A percentile compares a stretch with the other conserved stretches of the same genome.
Evolutionary conservation across 1,140 invertebrate genomes (phyloP).

Genomic region (Aphelenchoides besseyi): DNA sequence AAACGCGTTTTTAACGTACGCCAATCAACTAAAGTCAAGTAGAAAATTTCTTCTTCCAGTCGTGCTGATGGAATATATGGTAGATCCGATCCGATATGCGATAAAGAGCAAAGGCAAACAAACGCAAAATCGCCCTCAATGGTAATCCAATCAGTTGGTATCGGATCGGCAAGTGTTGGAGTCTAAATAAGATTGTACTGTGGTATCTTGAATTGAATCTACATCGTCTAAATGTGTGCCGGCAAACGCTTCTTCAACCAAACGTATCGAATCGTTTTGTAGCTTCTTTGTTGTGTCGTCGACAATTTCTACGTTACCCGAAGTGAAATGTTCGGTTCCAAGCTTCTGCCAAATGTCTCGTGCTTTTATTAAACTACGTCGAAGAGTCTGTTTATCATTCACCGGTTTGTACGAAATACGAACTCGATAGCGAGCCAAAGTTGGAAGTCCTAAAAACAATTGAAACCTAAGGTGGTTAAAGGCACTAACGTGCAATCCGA

Average conservation of each 20-base stretch:
- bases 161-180: slow-evolving; percentile 40
- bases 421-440: slow-evolving; percentile 43
- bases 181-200: slow-evolving; percentile 14
- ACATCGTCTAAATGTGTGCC: slow-evolving; percentile 1
- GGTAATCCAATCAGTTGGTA: slow-evolving; percentile 44
- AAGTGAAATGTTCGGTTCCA: slow-evolving; percentile 44
- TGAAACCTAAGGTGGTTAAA: neutral
- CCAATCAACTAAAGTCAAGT: slow-evolving; percentile 51
- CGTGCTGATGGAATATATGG: slow-evolving; percentile 47
- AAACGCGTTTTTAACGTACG: slow-evolving; percentile 38
- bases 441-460: slow-evolving; percentile 42
- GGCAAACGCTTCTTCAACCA: slow-evolving; percentile 34
- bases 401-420: slow-evolving; percentile 51
- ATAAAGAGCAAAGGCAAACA: slow-evolving; percentile 45
- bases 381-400: slow-evolving; percentile 23
- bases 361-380: slow-evolving; percentile 47
- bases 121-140: slow-evolving; percentile 49
- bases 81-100: slow-evolving; percentile 48
- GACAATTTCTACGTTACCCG: neutral
- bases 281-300: neutral
- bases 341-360: slow-evolving; percentile 31
- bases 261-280: slow-evolving; percentile 21
- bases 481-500: slow-evolving; percentile 41
- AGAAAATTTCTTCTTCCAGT: slow-evolving; percentile 49
- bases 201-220: neutral